Conservation (phyloP, 2,888 invertebrate species). For the Trichopoda pennipes region DNA sequence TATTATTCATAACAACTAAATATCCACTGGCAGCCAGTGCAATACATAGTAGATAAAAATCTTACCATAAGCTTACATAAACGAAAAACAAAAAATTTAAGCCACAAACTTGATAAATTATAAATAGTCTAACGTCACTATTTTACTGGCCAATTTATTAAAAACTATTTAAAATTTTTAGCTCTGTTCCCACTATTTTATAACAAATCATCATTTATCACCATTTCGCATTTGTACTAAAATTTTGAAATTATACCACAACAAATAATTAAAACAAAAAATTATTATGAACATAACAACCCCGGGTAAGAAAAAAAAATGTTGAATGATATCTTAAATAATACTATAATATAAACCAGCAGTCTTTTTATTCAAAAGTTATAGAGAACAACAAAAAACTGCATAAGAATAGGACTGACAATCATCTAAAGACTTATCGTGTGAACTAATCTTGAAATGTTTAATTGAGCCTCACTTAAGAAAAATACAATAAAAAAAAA, state of each 20-base stretch:
- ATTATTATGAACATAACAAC: constrained; percentile 12
- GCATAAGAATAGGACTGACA: constrained; percentile 26
- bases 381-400: constrained; percentile 17
- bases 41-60: too few species aligned
- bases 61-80: not conserved
- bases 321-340: constrained; percentile 22
- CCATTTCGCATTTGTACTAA: constrained; percentile 25
- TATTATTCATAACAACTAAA: too few species aligned
- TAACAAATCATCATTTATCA: constrained; percentile 60
- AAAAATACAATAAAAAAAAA: constrained; percentile 12
- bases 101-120: constrained; percentile 19
- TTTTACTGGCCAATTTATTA: constrained; percentile 8
- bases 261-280: constrained; percentile 15
- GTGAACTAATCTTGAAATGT: constrained; percentile 71
- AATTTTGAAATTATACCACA: constrained; percentile 43
- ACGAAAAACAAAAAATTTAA: constrained; percentile 39
- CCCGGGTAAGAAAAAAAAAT: constrained; percentile 19
- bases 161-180: constrained; percentile 2
- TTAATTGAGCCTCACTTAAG: constrained; percentile 69
- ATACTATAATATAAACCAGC: not conserved
- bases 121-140: constrained; percentile 8
- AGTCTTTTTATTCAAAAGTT: constrained; percentile 13
- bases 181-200: constrained; percentile 52
- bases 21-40: too few species aligned
- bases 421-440: constrained; percentile 69